Evolutionary conservation across 2,113 vertebrate species (phyloP).

Genomic region (rat (Rattus norvegicus)): GRCr8 NC_086033.1:94230501-94231000

Average conservation of each 20-base stretch:
- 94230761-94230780: slow-evolving; percentile 5
- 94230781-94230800: neutral
- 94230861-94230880: neutral
- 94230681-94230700: neutral
- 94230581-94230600: neutral
- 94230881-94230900: neutral
- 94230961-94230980: neutral
- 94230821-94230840: neutral
- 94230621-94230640: neutral
- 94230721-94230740: neutral
- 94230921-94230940: neutral
- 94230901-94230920: neutral
- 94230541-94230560: neutral
- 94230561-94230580: neutral
- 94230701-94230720: neutral
- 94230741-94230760: neutral
- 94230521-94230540: neutral
- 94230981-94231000: neutral
- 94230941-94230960: neutral
- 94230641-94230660: neutral
- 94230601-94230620: neutral
- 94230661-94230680: neutral
- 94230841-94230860: neutral
- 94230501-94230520: neutral
- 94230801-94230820: neutral